These are phyloP conservation scores for Amiota mariae DNA, from an alignment of 2,888 invertebrate genomes.

Conservation along the genomic window DNA sequence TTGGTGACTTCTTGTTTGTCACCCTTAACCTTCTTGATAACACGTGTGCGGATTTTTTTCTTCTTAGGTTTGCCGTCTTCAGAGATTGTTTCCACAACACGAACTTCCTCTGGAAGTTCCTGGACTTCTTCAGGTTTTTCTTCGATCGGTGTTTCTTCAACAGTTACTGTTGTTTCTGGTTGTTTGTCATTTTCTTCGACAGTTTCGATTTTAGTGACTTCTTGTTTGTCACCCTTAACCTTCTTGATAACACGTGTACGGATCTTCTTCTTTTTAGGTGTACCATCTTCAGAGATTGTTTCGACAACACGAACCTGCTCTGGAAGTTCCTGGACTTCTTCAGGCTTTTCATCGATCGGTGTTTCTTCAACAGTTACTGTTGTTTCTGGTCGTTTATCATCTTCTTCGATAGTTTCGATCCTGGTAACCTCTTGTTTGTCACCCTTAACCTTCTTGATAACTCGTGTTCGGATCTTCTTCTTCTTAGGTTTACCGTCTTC, in stretches of 20 bases:
- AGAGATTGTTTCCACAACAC: conserved; percentile 34
- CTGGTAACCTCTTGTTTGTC: conserved; percentile 53
- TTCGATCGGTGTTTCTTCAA: conserved; percentile 42
- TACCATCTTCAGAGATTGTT: conserved; percentile 41
- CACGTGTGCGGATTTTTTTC: conserved; percentile 46
- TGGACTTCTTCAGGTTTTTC: conserved; percentile 33
- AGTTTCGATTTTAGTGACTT: conserved; percentile 46
- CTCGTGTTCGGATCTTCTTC: conserved; percentile 51
- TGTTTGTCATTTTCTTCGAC: conserved; percentile 46
- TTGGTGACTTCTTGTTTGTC: conserved; percentile 36
- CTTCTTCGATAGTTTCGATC: conserved; percentile 53
- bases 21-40: conserved; percentile 42
- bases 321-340: conserved; percentile 41
- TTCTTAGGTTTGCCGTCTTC: conserved; percentile 44
- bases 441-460: conserved; percentile 53
- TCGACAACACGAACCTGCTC: conserved; percentile 42
- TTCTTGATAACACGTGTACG: conserved; percentile 46
- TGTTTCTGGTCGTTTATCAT: conserved; percentile 48
- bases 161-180: conserved; percentile 47
- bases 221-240: conserved; percentile 47
- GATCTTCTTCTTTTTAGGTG: conserved; percentile 43
- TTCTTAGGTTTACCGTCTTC: conserved; percentile 46
- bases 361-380: conserved; percentile 48
- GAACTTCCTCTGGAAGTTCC: conserved; percentile 48
- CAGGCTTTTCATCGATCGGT: conserved; percentile 37